phyloP scores from a whole-genome alignment of 2,888 invertebrate species.

The Phragmatobia fuliginosa region DNA sequence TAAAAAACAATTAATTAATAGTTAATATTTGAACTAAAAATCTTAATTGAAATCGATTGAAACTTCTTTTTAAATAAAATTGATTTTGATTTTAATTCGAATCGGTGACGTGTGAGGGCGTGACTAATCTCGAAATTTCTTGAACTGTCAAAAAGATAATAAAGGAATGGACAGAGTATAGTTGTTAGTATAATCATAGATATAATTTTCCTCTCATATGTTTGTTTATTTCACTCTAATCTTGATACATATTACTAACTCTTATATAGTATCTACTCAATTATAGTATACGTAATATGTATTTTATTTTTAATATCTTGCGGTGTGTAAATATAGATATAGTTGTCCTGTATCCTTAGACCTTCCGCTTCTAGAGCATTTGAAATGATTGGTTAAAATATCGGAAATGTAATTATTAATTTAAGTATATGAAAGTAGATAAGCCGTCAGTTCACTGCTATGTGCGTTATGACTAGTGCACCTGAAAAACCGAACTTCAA shows the following conservation, averaged over 20 bases:
- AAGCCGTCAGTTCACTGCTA: not conserved
- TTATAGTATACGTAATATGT: slow-evolving; percentile 13
- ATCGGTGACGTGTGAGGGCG: no score
- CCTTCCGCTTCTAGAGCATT: slow-evolving; percentile 36
- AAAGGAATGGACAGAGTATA: no score
- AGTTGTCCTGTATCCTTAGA: slow-evolving; percentile 38
- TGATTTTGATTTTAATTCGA: no score
- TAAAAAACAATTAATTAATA: no score
- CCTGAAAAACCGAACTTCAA: not conserved
- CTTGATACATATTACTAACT: not conserved
- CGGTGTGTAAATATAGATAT: slow-evolving; percentile 9
- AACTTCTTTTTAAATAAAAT: no score
- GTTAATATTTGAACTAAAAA: no score
- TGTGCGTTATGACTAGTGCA: not conserved
- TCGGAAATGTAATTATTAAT: slow-evolving; percentile 2
- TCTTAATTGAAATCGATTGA: no score
- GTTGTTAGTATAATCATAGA: not conserved
- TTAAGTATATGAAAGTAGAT: not conserved
- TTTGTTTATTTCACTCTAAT: not conserved
- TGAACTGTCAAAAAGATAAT: no score
- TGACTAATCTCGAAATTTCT: no score
- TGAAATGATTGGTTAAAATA: slow-evolving; percentile 12
- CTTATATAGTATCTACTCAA: not conserved
- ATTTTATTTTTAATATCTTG: not conserved
- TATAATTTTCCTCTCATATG: not conserved